These are phyloP conservation scores for Phoebastria nigripes DNA, from an alignment of 2,797 vertebrate genomes.

Conservation along the genomic window DNA sequence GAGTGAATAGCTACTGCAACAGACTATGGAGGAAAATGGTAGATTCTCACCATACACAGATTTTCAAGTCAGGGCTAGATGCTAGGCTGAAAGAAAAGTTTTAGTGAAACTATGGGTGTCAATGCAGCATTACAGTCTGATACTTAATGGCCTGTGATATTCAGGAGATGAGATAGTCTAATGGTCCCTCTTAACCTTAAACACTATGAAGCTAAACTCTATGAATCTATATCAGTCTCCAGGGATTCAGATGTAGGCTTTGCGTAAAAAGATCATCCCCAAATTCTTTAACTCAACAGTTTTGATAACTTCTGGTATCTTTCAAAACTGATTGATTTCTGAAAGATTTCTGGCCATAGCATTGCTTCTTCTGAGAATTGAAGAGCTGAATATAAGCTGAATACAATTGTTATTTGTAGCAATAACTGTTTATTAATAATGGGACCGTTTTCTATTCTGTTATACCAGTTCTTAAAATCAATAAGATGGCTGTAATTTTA, in stretches of 20 bases:
- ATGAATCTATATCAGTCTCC: neutral
- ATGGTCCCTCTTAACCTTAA: neutral
- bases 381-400: neutral
- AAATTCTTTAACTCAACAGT: neutral
- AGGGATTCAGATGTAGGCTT: neutral
- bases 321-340: neutral
- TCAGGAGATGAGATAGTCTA: neutral
- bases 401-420: neutral
- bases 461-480: neutral
- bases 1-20: neutral
- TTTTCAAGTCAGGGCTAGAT: neutral
- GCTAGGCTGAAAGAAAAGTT: neutral
- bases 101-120: neutral
- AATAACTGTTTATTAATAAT: neutral
- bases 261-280: neutral
- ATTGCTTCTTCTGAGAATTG: neutral
- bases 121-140: neutral
- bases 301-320: neutral
- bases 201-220: neutral
- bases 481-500: neutral
- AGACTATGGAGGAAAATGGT: neutral
- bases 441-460: neutral
- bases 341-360: neutral
- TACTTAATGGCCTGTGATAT: neutral
- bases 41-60: neutral